These are phyloP conservation scores for Furnarius figulus DNA, from an alignment of 2,113 vertebrate genomes.

Conservation along the genomic window DNA sequence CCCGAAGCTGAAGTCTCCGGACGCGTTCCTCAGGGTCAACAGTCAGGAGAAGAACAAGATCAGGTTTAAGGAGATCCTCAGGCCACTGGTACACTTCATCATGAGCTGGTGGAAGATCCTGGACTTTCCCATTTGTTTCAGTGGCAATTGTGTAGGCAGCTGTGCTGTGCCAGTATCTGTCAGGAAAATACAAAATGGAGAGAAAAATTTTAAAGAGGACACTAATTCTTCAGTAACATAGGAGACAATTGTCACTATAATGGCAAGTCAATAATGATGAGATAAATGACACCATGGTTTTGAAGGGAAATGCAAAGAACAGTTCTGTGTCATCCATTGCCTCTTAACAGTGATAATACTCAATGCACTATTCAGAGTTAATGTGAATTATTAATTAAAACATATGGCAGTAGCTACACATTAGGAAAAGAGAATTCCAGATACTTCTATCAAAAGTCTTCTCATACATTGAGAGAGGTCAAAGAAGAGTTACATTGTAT, in stretches of 20 bases:
- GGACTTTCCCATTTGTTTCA: conserved; percentile 78
- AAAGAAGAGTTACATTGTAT: neutral
- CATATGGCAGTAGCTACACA: neutral
- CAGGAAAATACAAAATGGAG: neutral
- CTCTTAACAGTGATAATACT: neutral
- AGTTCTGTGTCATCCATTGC: neutral
- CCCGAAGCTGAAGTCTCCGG: conserved; percentile 79
- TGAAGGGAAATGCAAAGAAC: neutral
- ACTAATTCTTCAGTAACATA: neutral
- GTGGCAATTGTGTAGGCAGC: conserved; percentile 91
- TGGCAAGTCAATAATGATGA: neutral
- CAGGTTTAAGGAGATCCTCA: conserved; percentile 83
- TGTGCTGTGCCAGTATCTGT: conserved; percentile 95
- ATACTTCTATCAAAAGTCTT: neutral
- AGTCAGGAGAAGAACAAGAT: conserved; percentile 86
- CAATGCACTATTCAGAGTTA: neutral
- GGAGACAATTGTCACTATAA: neutral
- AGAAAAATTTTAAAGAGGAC: neutral
- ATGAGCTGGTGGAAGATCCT: conserved; percentile 79
- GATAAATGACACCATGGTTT: neutral
- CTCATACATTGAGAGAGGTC: neutral
- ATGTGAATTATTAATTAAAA: neutral
- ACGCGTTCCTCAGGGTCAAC: conserved; percentile 82
- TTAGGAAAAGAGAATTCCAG: neutral
- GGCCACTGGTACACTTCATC: conserved; percentile 89